Evolutionary conservation across 2,888 invertebrate genomes (phyloP), one percentile per base, ranked within the genome.

Genomic region (Stenotaenia linearis): DNA sequence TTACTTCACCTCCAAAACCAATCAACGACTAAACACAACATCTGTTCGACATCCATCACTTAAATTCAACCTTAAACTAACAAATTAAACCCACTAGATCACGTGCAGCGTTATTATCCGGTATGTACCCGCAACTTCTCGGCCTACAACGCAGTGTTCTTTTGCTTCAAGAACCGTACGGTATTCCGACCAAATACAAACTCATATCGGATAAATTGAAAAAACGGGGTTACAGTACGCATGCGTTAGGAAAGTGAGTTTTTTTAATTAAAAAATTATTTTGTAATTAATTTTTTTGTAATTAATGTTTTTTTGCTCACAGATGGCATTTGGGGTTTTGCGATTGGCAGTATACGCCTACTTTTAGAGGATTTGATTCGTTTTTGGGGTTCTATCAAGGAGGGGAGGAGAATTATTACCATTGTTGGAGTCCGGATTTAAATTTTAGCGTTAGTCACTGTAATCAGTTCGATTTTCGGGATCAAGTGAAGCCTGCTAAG

Each of bases 271-370:
- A n/a, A 9, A 23, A 15, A 12, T 15, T n/a, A 45, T 12, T 45
- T 10, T 10, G 9, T 9, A 6, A 9, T 9, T 9, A 32, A 32
- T 6, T 32, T 32, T 32, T n/a, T n/a, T n/a, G 15, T 15, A 45
- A 9, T 9, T 45, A n/a, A n/a, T n/a, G n/a, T n/a, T n/a, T n/a
- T n/a, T n/a, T n/a, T n/a, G n/a, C n/a, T 76, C 25, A 6, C 25
- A 77, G 77, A 45, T 77, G 77, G 77, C 77, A 77, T 77, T 21
- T 77, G 15, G 77, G 77, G 2, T 77, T 10, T 45, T 77, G 77
- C 30, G 50, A 77, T 45, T 6, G 50, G 5, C 25, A 12, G 23
- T 77, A 77, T n/a, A 77, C 77, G 3, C 77, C 77, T 2, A 4
- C 40, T 5, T 7, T 4, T 6, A 3, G 77, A 12, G 77, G 77